These are phyloP conservation scores for Pseudorhombus dupliciocellatus DNA, from an alignment of 2,113 vertebrate genomes.

Conservation along the genomic window DNA sequence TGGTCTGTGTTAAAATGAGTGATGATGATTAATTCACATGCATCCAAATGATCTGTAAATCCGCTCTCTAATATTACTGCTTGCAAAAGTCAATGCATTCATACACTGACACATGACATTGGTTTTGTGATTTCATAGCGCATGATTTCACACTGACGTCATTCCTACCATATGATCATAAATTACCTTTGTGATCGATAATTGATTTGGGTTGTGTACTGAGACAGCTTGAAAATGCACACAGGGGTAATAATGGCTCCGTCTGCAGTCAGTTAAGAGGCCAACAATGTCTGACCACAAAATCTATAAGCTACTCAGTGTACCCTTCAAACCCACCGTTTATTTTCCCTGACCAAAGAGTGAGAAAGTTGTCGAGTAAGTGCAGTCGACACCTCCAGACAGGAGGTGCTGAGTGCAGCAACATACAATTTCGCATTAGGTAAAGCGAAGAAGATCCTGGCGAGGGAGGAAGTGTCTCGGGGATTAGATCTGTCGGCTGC, in stretches of 20 bases:
- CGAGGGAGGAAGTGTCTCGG: conserved; percentile 19
- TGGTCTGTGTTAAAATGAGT: too few relatives aligned
- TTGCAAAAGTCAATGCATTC: too few relatives aligned
- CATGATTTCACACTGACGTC: too few relatives aligned
- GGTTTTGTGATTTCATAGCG: too few relatives aligned
- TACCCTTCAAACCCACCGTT: background rate
- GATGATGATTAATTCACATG: too few relatives aligned
- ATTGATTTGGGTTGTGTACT: too few relatives aligned
- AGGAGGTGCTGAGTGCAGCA: conserved; percentile 3
- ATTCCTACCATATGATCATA: too few relatives aligned
- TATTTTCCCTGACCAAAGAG: background rate
- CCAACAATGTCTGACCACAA: background rate
- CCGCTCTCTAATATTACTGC: too few relatives aligned
- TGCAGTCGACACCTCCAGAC: background rate
- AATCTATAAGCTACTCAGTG: background rate
- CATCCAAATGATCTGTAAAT: too few relatives aligned
- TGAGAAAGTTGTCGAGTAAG: background rate
- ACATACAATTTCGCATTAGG: conserved; percentile 3
- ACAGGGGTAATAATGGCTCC: background rate
- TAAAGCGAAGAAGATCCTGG: conserved; percentile 17
- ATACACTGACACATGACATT: too few relatives aligned
- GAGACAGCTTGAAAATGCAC: too few relatives aligned
- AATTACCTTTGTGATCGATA: too few relatives aligned
- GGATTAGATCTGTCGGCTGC: conserved; percentile 55
- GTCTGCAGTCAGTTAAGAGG: background rate